A percentile compares a stretch with the other conserved stretches of the same genome.
phyloP scores from a whole-genome alignment of 1,140 invertebrate genomes.

The Drosophila obscura region DNA sequence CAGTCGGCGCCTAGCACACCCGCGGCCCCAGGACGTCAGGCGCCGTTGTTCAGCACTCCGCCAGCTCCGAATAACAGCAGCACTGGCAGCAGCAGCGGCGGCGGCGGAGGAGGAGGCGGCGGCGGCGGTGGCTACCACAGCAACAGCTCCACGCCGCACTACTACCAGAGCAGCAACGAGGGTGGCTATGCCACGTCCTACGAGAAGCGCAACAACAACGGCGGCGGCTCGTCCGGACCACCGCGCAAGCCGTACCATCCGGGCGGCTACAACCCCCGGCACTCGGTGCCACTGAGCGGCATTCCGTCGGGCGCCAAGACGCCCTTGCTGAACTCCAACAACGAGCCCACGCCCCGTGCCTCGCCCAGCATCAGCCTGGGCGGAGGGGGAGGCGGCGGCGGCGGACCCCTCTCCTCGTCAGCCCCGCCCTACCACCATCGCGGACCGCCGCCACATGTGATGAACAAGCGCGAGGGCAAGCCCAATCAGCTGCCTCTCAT shows the following conservation, averaged over 20 bases:
- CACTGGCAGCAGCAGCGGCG: constrained; percentile 30
- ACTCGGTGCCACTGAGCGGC: constrained; percentile 59
- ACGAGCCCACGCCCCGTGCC: constrained; percentile 72
- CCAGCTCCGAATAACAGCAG: constrained; percentile 58
- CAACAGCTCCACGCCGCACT: constrained; percentile 75
- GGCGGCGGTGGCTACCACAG: constrained; percentile 63
- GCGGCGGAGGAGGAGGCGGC: constrained; percentile 20
- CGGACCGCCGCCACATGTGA: constrained; percentile 57
- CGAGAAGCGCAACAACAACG: constrained; percentile 74
- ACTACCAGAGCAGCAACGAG: constrained; percentile 68
- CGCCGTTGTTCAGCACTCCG: constrained; percentile 78
- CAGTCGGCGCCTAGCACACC: constrained; percentile 82
- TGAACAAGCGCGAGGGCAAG: constrained; percentile 73
- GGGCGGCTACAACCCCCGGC: constrained; percentile 71
- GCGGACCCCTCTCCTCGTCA: constrained; percentile 29
- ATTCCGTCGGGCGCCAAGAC: constrained; percentile 61
- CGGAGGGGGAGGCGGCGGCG: constrained; percentile 25
- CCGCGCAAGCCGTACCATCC: constrained; percentile 68
- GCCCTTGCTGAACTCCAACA: constrained; percentile 68
- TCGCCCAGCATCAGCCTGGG: constrained; percentile 69
- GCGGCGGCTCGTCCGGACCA: constrained; percentile 14
- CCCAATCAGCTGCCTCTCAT: constrained; percentile 67
- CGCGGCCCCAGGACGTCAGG: constrained; percentile 65
- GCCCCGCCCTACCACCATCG: constrained; percentile 62
- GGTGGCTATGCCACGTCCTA: constrained; percentile 53